phyloP scores from a whole-genome alignment of 2,888 invertebrate genomes.

The Adelphocoris suturalis region DNA sequence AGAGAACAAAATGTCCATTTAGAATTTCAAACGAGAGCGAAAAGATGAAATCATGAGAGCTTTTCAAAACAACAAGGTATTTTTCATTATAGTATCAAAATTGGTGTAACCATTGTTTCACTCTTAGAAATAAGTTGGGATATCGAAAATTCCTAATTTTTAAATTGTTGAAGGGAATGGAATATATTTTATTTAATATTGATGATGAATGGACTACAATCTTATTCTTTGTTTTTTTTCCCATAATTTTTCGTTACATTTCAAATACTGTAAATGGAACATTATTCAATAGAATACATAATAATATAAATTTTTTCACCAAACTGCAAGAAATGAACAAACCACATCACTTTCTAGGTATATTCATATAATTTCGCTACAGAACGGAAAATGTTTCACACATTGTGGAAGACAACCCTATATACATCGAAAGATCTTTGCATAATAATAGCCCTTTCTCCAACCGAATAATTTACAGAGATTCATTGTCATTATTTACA shows the following conservation, averaged over 20 bases:
- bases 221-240: slow-evolving; percentile 35
- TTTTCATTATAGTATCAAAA: slow-evolving; percentile 68
- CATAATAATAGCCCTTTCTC: slow-evolving; percentile 35
- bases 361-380: slow-evolving; percentile 52
- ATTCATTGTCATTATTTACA: slow-evolving; percentile 45
- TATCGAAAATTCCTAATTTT: slow-evolving; percentile 60
- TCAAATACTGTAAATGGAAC: slow-evolving; percentile 61
- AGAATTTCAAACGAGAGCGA: slow-evolving; percentile 70
- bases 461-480: slow-evolving; percentile 16
- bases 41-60: slow-evolving; percentile 58
- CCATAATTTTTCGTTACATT: slow-evolving; percentile 49
- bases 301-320: slow-evolving; percentile 34
- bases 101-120: slow-evolving; percentile 70
- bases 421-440: slow-evolving; percentile 73
- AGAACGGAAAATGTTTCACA: slow-evolving; percentile 62
- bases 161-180: slow-evolving; percentile 62
- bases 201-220: slow-evolving; percentile 68
- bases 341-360: slow-evolving; percentile 56
- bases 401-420: slow-evolving; percentile 76
- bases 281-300: slow-evolving; percentile 50
- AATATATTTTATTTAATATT: slow-evolving; percentile 59
- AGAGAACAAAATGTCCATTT: slow-evolving; percentile 65
- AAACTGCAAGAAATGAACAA: slow-evolving; percentile 60
- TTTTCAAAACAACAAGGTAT: slow-evolving; percentile 56
- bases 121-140: slow-evolving; percentile 57